Conservation (phyloP, 2,888 invertebrate genomes). For the Phymatocera aterrima region DNA sequence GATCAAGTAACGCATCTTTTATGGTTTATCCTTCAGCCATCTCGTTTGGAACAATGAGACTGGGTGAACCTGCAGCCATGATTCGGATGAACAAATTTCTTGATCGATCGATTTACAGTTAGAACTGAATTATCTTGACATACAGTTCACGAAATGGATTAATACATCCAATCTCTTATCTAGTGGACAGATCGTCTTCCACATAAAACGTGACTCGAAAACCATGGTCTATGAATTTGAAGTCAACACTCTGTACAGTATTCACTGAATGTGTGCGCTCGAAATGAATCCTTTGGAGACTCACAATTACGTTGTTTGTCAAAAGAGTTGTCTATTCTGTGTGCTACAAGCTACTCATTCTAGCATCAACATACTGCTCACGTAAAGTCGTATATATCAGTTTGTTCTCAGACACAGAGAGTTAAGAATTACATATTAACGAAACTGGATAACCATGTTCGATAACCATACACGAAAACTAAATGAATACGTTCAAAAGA, state of each 20-base stretch:
- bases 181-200: not conserved
- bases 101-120: not conserved
- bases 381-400: not conserved
- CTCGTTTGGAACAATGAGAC: too few species aligned
- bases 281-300: not conserved
- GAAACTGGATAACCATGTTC: not conserved
- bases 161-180: not conserved
- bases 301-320: slow-evolving; percentile 5
- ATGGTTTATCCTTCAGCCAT: too few species aligned
- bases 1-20: too few species aligned
- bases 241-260: not conserved
- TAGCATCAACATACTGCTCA: not conserved
- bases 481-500: not conserved
- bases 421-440: not conserved
- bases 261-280: not conserved
- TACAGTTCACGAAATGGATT: not conserved
- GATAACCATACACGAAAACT: not conserved
- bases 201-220: slow-evolving; percentile 18
- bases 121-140: not conserved
- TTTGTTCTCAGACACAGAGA: not conserved
- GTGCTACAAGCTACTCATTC: not conserved
- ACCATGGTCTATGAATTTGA: not conserved
- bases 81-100: not conserved
- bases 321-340: slow-evolving; percentile 8
- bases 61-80: not conserved